Evolutionary conservation across 2,113 vertebrate species (phyloP).

Genomic region (Boleophthalmus pectinirostris): DNA sequence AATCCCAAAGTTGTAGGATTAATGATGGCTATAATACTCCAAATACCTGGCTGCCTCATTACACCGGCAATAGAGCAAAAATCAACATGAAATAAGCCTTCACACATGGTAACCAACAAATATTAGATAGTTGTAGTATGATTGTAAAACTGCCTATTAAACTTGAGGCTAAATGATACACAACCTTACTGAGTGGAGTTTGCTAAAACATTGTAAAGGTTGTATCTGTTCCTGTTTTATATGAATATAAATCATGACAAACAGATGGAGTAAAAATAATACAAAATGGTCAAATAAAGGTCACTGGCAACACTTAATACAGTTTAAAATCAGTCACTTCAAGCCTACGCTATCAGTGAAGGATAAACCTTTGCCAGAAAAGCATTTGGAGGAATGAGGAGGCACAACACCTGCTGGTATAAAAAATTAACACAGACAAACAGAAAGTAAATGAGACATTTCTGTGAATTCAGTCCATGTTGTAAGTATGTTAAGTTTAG

Average conservation of each 20-base stretch:
- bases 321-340: background rate
- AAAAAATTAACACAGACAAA: slow-evolving; percentile 54
- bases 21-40: background rate
- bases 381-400: background rate
- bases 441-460: background rate
- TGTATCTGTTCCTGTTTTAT: too few relatives aligned
- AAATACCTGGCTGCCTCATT: background rate
- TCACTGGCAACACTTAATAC: background rate
- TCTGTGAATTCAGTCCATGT: background rate
- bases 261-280: too few relatives aligned
- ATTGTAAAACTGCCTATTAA: background rate
- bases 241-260: too few relatives aligned
- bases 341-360: background rate
- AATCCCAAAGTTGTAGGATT: background rate
- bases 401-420: too few relatives aligned
- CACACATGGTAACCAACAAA: background rate
- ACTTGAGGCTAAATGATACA: background rate
- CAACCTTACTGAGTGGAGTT: too few relatives aligned
- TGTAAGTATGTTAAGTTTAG: background rate
- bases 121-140: background rate
- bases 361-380: background rate
- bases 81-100: background rate
- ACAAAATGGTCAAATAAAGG: too few relatives aligned
- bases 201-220: too few relatives aligned
- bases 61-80: background rate